phyloP scores from a whole-genome alignment of 1,140 invertebrate genomes.

The Holotrichia oblita region DNA sequence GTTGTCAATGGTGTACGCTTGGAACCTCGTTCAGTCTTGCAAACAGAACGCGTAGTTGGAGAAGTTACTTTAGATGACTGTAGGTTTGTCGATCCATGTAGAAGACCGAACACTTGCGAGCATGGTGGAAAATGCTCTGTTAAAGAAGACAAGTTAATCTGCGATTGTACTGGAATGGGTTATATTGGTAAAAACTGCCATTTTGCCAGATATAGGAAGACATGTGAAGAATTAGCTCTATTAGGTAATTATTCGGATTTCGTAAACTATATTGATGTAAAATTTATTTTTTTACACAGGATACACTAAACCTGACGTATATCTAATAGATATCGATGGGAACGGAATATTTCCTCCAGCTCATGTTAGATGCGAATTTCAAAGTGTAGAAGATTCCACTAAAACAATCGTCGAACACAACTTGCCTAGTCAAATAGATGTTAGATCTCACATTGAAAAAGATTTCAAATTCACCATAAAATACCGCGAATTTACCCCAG shows the following conservation, averaged over 20 bases:
- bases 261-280: background rate
- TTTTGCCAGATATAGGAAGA: slow-evolving; percentile 88
- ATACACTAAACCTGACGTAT: slow-evolving; percentile 88
- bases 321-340: slow-evolving; percentile 91
- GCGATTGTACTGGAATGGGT: slow-evolving; percentile 88
- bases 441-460: slow-evolving; percentile 75
- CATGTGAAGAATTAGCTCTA: slow-evolving; percentile 90
- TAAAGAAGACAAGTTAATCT: slow-evolving; percentile 85
- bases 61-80: slow-evolving; percentile 93
- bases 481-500: slow-evolving; percentile 87
- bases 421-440: slow-evolving; percentile 87
- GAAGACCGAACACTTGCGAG: slow-evolving; percentile 87
- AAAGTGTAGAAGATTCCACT: slow-evolving; percentile 83
- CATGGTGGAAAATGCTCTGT: slow-evolving; percentile 91
- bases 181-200: slow-evolving; percentile 93
- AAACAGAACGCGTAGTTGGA: slow-evolving; percentile 81
- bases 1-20: slow-evolving; percentile 79
- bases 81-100: slow-evolving; percentile 87
- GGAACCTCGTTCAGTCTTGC: slow-evolving; percentile 81
- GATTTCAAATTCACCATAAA: slow-evolving; percentile 87
- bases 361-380: slow-evolving; percentile 91
- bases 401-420: slow-evolving; percentile 94
- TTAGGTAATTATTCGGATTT: slow-evolving; percentile 63
- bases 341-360: slow-evolving; percentile 90
- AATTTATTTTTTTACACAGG: slow-evolving; percentile 56